Base-by-base conservation (phyloP, 2,797 vertebrate genomes). In the Bufotes viridis region DNA sequence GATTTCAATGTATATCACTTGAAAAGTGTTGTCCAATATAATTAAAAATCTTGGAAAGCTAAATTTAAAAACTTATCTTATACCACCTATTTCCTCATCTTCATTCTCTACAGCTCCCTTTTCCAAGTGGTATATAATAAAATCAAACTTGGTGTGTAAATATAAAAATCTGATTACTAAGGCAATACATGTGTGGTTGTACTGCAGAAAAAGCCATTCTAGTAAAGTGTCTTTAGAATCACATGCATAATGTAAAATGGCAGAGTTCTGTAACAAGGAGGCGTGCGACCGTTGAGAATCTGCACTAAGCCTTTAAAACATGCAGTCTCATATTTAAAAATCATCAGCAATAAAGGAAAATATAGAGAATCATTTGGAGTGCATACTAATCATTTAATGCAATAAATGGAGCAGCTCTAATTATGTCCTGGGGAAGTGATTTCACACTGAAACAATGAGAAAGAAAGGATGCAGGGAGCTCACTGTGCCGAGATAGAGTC, bases 371-470 rank as follows among this genome's bases (percentile, higher is more conserved):
- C 94, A 95, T 95, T 96, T 96, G 94, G 94, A 96, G 94, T 96
- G 94, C 94, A 94, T 92, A 93, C 94, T 95, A 96, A 96, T 95
- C 94, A 95, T 95, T 95, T 96, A 96, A 96, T 94, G 95, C 95
- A 96, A 96, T 95, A 96, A 96, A 96, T 96, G 95, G 94, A 95
- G 94, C 95, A 95, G 94, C 94, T 94, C 94, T 96, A 96, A 96
- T 96, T 96, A 95, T 95, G 94, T 96, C 95, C 95, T 0, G 92
- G 96, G 95, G 95, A 96, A 96, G 95, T 94, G 94, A 96, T 96
- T 96, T 96, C 95, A 96, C 95, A 96, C 94, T 95, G 93, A 95
- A 96, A 95, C 94, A 96, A 96, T 96, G 93, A 93, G 90, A 95
- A 94, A 92, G 92, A 93, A 94, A 94, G 94, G 93, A 94, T 93